phyloP scores from a whole-genome alignment of 2,113 vertebrate species.

The Rhinichthys klamathensis region DNA sequence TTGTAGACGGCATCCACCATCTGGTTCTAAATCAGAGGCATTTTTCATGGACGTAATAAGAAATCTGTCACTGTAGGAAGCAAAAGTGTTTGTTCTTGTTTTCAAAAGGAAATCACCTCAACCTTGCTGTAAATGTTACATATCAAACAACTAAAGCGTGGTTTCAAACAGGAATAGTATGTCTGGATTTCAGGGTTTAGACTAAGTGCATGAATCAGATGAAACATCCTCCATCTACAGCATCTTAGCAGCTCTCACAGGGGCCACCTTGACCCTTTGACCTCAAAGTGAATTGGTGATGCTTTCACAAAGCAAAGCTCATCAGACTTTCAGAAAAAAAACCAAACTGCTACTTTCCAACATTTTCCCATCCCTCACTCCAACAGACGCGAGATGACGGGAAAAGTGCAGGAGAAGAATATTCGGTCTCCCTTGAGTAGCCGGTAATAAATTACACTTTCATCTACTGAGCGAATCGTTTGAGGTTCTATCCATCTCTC shows the following conservation, averaged over 20 bases:
- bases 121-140: background rate
- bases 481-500: slow-evolving; percentile 79
- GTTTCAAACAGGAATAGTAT: background rate
- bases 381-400: slow-evolving; percentile 78
- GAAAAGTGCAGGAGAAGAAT: slow-evolving; percentile 78
- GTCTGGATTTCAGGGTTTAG: background rate
- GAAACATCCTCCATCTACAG: slow-evolving; percentile 33
- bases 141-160: background rate
- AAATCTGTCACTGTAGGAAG: slow-evolving; percentile 36
- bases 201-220: slow-evolving; percentile 23
- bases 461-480: slow-evolving; percentile 79
- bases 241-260: slow-evolving; percentile 65
- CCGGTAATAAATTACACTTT: slow-evolving; percentile 86
- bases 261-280: slow-evolving; percentile 67
- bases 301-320: slow-evolving; percentile 32
- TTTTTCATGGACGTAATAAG: slow-evolving; percentile 31
- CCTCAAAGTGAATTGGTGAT: slow-evolving; percentile 57
- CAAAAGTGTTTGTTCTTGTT: slow-evolving; percentile 10
- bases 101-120: background rate
- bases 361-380: slow-evolving; percentile 80
- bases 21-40: slow-evolving; percentile 75
- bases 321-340: slow-evolving; percentile 64
- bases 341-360: slow-evolving; percentile 72
- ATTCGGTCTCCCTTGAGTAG: slow-evolving; percentile 81
- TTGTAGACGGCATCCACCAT: slow-evolving; percentile 80